Evolutionary conservation across 2,797 vertebrate species (phyloP), one percentile per base, ranked within the genome.

Genomic region (Chelidonichthys spinosus): DNA sequence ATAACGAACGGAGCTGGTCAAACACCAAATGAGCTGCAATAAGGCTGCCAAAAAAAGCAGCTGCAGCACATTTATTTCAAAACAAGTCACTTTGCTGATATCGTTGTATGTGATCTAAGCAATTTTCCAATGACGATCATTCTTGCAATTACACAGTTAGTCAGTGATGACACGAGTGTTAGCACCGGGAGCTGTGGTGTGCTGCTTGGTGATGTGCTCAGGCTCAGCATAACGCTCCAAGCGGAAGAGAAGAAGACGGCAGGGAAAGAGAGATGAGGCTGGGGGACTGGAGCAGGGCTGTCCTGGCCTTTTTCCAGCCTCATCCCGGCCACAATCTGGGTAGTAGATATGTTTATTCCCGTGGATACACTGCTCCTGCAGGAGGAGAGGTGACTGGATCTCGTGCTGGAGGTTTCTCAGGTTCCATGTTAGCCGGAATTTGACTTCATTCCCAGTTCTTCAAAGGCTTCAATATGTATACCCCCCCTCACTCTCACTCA

Each of bases 361-460:
- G 33, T 83, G 72, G 89, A 79, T 35, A 62, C 69, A 65, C 69
- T 71, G 74, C 81, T 85, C 59, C 78, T 82, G 78, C 60, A 81
- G 69, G 77, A 88, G 76, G 72, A 88, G 78, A 78, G 69, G 75
- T 82, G 87, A 87, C 71, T 77, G 71, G 37, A 83, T 87, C 64
- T 84, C 54, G 58, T 46, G 33, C 52, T 77, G 52, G 74, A 70
- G 72, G 72, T 39, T 40, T 69, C 79, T 81, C 69, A 70, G 71
- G 75, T 71, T 79, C 63, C 56, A 78, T 46, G 72, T 84, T 86
- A 77, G 78, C 72, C 52, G 78, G 77, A 60, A 86, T 84, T 90
- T 90, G 76, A 91, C 72, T 89, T 83, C 62, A 75, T 49, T 91
- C 74, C 79, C 78, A 83, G 67, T 82, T 83, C 81, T 85, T 93